These are phyloP conservation scores for Hyperoodon ampullatus DNA, from an alignment of 2,113 vertebrate genomes.

Conservation along the genomic window DNA sequence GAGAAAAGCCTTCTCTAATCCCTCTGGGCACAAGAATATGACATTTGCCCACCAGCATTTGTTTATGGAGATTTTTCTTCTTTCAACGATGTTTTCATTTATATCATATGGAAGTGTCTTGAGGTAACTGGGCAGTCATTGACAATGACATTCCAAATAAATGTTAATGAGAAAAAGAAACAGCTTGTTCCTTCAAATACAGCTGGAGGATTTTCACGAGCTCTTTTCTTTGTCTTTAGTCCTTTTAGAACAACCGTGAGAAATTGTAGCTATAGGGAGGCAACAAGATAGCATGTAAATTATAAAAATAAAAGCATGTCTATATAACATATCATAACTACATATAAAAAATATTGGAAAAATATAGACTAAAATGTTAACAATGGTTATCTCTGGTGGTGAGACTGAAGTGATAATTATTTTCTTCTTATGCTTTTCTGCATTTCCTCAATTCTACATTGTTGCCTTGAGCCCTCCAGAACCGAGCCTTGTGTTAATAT, in stretches of 20 bases:
- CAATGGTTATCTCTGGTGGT: background rate
- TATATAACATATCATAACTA: background rate
- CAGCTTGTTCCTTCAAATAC: background rate
- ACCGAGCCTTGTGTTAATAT: conserved; percentile 29
- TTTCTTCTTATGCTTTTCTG: background rate
- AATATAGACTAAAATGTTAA: background rate
- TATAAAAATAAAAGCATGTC: conserved; percentile 25
- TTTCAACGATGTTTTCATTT: background rate
- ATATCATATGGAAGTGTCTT: background rate
- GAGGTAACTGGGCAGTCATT: background rate
- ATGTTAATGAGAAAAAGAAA: background rate
- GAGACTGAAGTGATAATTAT: background rate
- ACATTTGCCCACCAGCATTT: background rate
- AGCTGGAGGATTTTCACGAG: background rate
- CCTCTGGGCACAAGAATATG: background rate
- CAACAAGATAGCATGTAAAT: conserved; percentile 41
- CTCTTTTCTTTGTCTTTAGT: conserved; percentile 30
- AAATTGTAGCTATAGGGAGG: background rate
- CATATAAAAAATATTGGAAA: conserved; percentile 37
- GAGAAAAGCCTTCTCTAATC: background rate
- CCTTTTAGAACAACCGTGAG: conserved; percentile 1
- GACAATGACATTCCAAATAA: background rate
- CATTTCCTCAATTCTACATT: background rate
- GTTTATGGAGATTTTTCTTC: background rate
- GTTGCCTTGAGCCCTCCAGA: background rate